Evolutionary conservation across 2,888 invertebrate genomes (phyloP).

Genomic region (Hypena proboscidalis): DNA sequence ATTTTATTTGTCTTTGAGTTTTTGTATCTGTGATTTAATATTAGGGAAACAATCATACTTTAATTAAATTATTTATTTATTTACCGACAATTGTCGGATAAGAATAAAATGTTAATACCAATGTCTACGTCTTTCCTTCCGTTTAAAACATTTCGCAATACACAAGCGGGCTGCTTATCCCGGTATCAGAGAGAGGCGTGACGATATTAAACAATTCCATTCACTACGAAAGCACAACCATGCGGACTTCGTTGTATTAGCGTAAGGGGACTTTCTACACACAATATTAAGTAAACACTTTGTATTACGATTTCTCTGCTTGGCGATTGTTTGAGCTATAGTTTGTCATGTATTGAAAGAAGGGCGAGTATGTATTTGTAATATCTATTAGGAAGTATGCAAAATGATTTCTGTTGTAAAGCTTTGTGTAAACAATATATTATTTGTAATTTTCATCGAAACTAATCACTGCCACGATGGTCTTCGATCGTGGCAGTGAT

Average conservation of each 20-base stretch:
- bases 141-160: neutral
- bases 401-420: neutral
- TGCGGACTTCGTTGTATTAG: constrained; percentile 28
- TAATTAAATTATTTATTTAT: no score
- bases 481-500: no score
- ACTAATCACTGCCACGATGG: no score
- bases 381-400: neutral
- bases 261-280: constrained; percentile 51
- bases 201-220: constrained; percentile 3
- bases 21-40: no score
- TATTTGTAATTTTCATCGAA: no score
- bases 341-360: neutral
- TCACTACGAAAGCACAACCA: constrained; percentile 1
- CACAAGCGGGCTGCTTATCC: neutral
- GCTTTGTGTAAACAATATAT: no score
- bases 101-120: no score
- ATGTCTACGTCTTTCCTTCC: no score
- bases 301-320: constrained; percentile 26
- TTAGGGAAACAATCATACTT: no score
- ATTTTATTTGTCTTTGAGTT: no score
- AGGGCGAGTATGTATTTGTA: neutral
- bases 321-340: neutral
- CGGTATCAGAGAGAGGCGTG: neutral
- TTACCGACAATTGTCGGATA: no score
- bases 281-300: constrained; percentile 40